Evolutionary conservation across 2,888 invertebrate species (phyloP), one percentile per base, ranked within the genome.

Genomic region (Baccha elongata): DNA sequence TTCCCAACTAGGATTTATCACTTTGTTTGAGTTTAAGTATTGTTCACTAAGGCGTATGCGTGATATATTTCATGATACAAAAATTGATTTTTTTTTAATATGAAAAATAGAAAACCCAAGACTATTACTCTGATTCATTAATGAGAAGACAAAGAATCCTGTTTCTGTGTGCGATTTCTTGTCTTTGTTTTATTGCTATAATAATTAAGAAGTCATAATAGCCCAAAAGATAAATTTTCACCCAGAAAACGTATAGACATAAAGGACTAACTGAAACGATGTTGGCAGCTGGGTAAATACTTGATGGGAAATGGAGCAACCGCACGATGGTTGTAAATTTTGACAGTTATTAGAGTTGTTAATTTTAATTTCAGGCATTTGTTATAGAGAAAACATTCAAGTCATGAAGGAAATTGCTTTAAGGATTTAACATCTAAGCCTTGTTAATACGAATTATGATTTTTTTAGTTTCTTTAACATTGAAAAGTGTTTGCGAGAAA

Each of bases 151-250:
- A 44, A 29, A 44, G 40, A 55, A 6, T 35, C 21, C 4, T 0
- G 3, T 21, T 53, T 23, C 15, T 21, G n/a, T 7, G 29, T 48
- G 68, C 11, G 32, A 5, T 42, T n/a, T 10, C 48, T 19, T 60
- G 48, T 15, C 19, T 64, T 5, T 35, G n/a, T 81, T 76, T 81
- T 81, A 80, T 80, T 37, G 64, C 55, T 2, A 40, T 58, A 75
- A 80, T 69, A 75, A 75, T 80, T 80, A 81, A 76, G 80, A 71
- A 75, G 65, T 71, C 80, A 64, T 81, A 71, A 81, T 76, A 42
- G 21, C 19, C 42, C 42, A 17, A 32, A 10, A 75, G 58, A 76
- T 81, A 76, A 64, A 65, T 81, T 50, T 48, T 23, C 29, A 42
- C 11, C 35, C 40, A 64, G 58, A 58, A n/a, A 69, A 78, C 44